Conservation (phyloP, 2,888 invertebrate species). For the Alloscopus bannaensis region DNA sequence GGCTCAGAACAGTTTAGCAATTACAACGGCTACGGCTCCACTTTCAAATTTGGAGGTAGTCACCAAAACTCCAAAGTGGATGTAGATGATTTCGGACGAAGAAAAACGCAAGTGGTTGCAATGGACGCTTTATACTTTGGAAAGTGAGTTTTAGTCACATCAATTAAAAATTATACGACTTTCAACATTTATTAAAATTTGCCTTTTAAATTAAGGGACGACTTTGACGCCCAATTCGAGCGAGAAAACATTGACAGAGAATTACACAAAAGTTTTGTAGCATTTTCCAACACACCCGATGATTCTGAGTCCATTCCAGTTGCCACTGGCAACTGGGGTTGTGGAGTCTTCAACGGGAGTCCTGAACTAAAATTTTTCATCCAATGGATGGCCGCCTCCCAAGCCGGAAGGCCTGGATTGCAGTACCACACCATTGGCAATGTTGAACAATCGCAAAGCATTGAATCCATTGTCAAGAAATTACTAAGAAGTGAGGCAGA, state of each 20-base stretch:
- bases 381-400: constrained; percentile 77
- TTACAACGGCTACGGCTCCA: constrained; percentile 76
- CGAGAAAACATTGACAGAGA: constrained; percentile 75
- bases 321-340: constrained; percentile 80
- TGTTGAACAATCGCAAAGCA: neutral
- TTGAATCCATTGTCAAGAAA: neutral
- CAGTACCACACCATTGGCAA: constrained; percentile 1
- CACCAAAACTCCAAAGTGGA: too few species aligned
- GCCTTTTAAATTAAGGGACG: too few species aligned
- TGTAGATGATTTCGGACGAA: constrained; percentile 28
- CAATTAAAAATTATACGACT: too few species aligned
- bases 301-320: constrained; percentile 74
- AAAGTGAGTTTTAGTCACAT: too few species aligned
- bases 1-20: constrained; percentile 77
- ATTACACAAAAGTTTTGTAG: constrained; percentile 75
- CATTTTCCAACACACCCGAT: constrained; percentile 24
- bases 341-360: constrained; percentile 77
- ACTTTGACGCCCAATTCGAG: neutral
- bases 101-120: constrained; percentile 75
- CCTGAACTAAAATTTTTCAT: constrained; percentile 75
- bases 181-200: too few species aligned
- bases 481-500: too few species aligned
- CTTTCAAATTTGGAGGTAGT: constrained; percentile 75
- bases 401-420: neutral
- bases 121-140: constrained; percentile 77